Base-by-base conservation (phyloP, 2,797 vertebrate species). In the Phrynocephalus guinanensis region DNA sequence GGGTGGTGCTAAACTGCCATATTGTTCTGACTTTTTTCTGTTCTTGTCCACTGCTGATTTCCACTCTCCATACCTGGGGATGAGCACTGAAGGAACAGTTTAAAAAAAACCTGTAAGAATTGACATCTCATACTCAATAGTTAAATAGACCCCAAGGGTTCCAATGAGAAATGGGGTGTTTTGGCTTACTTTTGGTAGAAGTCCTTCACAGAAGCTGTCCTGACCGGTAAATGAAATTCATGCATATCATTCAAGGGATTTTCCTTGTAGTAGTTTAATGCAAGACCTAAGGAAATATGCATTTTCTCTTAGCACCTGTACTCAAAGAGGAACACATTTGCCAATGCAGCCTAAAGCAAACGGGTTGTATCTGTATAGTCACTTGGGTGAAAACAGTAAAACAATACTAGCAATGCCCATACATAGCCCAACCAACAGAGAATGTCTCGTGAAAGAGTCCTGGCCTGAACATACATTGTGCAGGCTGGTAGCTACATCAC, bases 201-300 rank as follows among this genome's bases (percentile, higher is more conserved):
- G 78, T 97, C 97, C 94, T 97, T 98, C 92, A 99, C 96, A 79
- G 98, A 94, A 28, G 96, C 95, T 22, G 98, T 97, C 94, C 97
- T 97, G 93, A 99, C 95, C 10, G 98, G 98, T 92, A 99, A 95
- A 68, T 98, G 97, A 92, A 99, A 99, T 90, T 97, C 92, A 0
- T 98, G 98, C 71, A 98, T 97, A 91, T 99, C 98, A 86, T 99
- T 95, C 84, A 98, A 96, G 72, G 98, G 96, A 63, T 97, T 96
- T 71, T 97, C 97, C 94, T 97, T 98, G 90, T 99, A 99, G 92
- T 98, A 98, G 87, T 98, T 98, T 95, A 99, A 99, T 96, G 96
- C 98, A 99, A 15, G 97, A 98, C 93, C 99, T 99, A 91, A 80
- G 71, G 24, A 33, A 52, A 85, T 20, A 73, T 70, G 3, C 3